Evolutionary conservation across 2,797 vertebrate species (phyloP).

Genomic region (Crenuchus spilurus): DNA sequence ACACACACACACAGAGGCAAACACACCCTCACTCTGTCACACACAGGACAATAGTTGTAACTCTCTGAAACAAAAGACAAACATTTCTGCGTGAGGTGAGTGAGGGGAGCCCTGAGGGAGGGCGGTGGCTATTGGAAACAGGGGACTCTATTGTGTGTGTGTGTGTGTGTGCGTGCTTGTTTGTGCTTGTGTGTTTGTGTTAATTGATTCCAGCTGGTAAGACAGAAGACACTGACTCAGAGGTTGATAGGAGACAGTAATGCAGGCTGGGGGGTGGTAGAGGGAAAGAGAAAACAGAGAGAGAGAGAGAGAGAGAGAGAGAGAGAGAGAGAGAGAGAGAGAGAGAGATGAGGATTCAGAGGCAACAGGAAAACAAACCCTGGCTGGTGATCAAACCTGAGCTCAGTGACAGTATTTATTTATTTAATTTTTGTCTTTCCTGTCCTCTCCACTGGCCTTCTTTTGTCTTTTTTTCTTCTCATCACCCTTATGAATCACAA

Average conservation of each 20-base stretch:
- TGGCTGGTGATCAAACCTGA: too few species aligned
- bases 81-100: slow-evolving; percentile 55
- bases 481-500: too few species aligned
- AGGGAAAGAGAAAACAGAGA: background rate
- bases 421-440: too few species aligned
- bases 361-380: too few species aligned
- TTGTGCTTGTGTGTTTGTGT: slow-evolving; percentile 29
- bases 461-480: too few species aligned
- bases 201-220: slow-evolving; percentile 66
- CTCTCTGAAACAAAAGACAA: slow-evolving; percentile 57
- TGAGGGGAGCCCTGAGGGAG: slow-evolving; percentile 49
- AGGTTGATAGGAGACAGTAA: slow-evolving; percentile 6
- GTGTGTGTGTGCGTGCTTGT: slow-evolving; percentile 34
- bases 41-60: slow-evolving; percentile 45
- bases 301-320: background rate
- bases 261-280: too few species aligned
- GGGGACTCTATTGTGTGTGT: slow-evolving; percentile 34
- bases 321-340: background rate
- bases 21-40: background rate
- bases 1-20: background rate
- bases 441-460: too few species aligned
- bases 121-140: slow-evolving; percentile 63
- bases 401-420: too few species aligned
- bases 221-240: slow-evolving; percentile 29
- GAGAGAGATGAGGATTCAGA: background rate